Evolutionary conservation across 2,797 vertebrate species (phyloP).

Genomic region (Pipistrellus kuhlii): DNA sequence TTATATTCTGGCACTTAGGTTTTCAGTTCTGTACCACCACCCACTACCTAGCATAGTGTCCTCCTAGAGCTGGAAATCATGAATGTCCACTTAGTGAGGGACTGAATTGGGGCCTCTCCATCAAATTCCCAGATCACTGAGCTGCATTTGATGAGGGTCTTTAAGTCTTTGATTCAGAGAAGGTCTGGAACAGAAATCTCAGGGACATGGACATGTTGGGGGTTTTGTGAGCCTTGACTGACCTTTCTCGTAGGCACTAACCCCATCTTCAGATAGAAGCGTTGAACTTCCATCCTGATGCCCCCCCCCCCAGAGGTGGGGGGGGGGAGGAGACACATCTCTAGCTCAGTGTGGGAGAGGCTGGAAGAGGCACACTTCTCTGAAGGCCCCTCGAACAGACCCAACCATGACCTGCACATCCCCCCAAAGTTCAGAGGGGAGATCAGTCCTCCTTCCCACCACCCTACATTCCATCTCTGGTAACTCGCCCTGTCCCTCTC

Average conservation of each 20-base stretch:
- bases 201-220: neutral
- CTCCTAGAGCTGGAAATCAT: neutral
- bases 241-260: neutral
- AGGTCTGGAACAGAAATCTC: neutral
- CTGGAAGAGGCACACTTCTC: neutral
- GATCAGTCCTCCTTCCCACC: too few relatives aligned
- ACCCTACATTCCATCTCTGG: neutral
- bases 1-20: neutral
- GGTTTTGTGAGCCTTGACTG: neutral
- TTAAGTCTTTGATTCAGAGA: neutral
- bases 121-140: neutral
- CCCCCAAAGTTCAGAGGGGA: neutral
- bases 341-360: neutral
- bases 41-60: neutral
- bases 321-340: neutral
- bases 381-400: neutral
- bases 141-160: neutral
- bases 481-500: neutral
- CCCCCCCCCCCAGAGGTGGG: too few relatives aligned
- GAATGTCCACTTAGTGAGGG: neutral
- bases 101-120: neutral
- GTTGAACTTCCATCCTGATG: neutral
- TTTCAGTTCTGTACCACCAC: neutral
- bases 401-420: fast-evolving
- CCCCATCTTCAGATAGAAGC: neutral